phyloP scores from a whole-genome alignment of 2,113 vertebrate genomes.

The Proteles cristata region DNA sequence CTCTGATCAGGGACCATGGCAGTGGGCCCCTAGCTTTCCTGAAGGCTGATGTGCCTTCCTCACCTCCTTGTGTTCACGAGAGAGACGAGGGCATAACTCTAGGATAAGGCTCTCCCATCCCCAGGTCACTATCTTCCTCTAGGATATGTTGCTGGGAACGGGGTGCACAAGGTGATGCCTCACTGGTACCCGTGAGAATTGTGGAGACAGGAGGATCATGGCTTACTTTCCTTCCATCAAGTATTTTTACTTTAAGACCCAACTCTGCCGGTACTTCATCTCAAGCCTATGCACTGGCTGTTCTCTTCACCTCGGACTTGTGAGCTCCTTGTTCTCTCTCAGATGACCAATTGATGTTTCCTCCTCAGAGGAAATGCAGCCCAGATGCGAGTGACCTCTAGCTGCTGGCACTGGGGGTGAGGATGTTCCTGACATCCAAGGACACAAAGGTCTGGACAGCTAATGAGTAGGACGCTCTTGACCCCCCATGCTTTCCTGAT shows the following conservation, averaged over 20 bases:
- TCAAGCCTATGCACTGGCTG: neutral
- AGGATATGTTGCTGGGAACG: neutral
- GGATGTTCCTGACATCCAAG: neutral
- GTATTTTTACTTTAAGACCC: neutral
- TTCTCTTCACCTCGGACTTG: neutral
- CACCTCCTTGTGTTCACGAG: neutral
- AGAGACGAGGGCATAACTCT: neutral
- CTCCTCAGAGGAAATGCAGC: neutral
- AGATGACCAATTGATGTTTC: neutral
- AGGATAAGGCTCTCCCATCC: neutral
- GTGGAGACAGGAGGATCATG: neutral
- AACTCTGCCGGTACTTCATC: neutral
- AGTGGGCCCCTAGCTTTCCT: neutral
- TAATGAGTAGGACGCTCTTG: rapidly evolving
- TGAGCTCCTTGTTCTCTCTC: neutral
- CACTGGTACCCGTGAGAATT: neutral
- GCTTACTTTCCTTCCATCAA: neutral
- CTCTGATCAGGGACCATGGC: neutral
- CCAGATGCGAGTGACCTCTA: neutral
- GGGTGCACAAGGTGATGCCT: neutral
- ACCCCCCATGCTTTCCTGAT: neutral
- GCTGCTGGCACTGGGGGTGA: neutral
- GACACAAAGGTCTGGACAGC: neutral
- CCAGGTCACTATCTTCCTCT: neutral
- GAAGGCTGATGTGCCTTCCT: neutral